phyloP scores from a whole-genome alignment of 2,888 invertebrate genomes.

The Lasioglossum zephyrum region DNA sequence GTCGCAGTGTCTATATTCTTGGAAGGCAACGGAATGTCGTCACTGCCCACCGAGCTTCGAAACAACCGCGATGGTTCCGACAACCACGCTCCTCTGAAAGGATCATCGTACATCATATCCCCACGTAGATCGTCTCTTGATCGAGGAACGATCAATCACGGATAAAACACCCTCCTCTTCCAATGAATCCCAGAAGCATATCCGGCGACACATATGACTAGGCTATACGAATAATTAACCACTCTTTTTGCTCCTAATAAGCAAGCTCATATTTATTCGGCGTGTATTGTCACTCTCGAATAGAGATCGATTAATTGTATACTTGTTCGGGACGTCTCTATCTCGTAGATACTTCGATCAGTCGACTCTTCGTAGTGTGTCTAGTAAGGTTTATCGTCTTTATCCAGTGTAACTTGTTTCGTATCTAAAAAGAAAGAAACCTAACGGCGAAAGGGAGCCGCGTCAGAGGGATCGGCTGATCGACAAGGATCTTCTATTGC shows the following conservation, averaged over 20 bases:
- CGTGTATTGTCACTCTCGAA: constrained; percentile 51
- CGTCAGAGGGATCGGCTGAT: constrained; percentile 34
- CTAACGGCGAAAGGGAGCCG: constrained; percentile 6
- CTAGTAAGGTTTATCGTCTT: constrained; percentile 57
- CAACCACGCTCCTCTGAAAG: neutral
- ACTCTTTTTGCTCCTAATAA: constrained; percentile 67
- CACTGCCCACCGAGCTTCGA: constrained; percentile 26
- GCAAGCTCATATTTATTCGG: constrained; percentile 65
- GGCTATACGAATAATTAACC: constrained; percentile 73
- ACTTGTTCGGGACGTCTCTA: constrained; percentile 45
- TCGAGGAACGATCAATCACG: constrained; percentile 42
- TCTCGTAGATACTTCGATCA: constrained; percentile 55
- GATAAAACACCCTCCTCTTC: neutral
- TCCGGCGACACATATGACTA: constrained; percentile 81
- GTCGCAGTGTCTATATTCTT: constrained; percentile 34
- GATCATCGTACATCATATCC: neutral
- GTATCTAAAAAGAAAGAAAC: neutral
- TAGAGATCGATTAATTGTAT: constrained; percentile 51
- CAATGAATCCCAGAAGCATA: constrained; percentile 78
- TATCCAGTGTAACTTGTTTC: constrained; percentile 33
- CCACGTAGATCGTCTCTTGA: neutral
- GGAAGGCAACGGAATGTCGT: neutral
- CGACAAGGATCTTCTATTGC: neutral
- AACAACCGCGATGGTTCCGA: constrained; percentile 29
- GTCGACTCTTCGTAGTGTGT: constrained; percentile 63